Evolutionary conservation across 2,797 vertebrate species (phyloP).

Genomic region (Eidolon dupreanum): DNA sequence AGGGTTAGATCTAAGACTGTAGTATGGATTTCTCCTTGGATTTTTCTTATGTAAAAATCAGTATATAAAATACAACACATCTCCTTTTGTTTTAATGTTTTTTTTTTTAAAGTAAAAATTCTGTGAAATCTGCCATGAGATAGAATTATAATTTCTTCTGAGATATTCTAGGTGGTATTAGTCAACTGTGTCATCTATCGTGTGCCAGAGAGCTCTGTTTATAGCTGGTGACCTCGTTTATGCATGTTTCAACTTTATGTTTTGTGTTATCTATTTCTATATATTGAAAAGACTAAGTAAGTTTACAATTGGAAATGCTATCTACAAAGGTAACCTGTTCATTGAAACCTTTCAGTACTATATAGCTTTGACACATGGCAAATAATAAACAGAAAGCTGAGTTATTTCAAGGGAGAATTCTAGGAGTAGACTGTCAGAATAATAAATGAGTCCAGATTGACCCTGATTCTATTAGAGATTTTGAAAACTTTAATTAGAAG

Average conservation of each 20-base stretch:
- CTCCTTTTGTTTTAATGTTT: background rate
- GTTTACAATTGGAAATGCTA: background rate
- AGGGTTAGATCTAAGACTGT: background rate
- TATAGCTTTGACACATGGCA: background rate
- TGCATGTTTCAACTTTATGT: background rate
- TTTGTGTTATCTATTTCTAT: background rate
- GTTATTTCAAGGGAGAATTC: background rate
- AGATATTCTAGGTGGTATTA: background rate
- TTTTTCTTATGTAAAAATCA: background rate
- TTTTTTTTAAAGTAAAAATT: background rate
- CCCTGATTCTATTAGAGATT: background rate
- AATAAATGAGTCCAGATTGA: background rate
- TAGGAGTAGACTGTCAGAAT: background rate
- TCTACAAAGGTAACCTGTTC: background rate
- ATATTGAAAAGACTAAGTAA: background rate
- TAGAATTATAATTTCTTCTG: constrained; percentile 33
- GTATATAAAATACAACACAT: background rate
- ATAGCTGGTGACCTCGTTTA: background rate
- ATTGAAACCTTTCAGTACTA: background rate
- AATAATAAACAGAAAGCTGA: background rate
- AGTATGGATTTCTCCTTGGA: background rate
- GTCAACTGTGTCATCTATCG: background rate
- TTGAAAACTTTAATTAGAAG: constrained; percentile 11
- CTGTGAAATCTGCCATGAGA: background rate
- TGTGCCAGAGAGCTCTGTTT: background rate